Evolutionary conservation across 2,113 vertebrate species (phyloP).

Genomic region (Sander lucioperca): DNA sequence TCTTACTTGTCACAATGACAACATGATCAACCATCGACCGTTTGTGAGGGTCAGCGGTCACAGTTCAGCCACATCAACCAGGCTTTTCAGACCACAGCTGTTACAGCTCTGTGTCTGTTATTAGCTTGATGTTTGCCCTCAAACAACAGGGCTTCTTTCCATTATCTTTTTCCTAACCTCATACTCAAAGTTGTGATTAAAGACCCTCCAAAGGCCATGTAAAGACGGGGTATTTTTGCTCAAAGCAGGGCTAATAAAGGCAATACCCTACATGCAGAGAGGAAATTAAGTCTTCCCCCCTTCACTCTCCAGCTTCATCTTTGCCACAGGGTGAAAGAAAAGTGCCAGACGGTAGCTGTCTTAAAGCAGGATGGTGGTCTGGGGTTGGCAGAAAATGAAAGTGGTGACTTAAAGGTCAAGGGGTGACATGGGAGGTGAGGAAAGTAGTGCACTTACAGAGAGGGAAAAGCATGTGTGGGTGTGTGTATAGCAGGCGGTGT

Average conservation of each 20-base stretch:
- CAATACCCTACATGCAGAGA: not conserved
- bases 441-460: not conserved
- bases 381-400: conserved; percentile 14
- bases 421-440: conserved; percentile 12
- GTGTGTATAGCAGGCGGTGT: not conserved
- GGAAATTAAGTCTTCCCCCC: conserved; percentile 8
- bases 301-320: conserved; percentile 18
- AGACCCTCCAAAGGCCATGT: not conserved
- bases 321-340: conserved; percentile 7
- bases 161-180: conserved; percentile 7
- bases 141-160: conserved; percentile 25
- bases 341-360: conserved; percentile 39
- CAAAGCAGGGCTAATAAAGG: not conserved
- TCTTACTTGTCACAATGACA: conserved; percentile 46
- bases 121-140: conserved; percentile 44
- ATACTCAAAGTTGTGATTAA: not conserved
- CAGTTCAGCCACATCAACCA: conserved; percentile 19
- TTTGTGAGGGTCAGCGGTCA: conserved; percentile 41
- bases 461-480: conserved; percentile 10
- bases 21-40: conserved; percentile 25
- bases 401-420: conserved; percentile 46
- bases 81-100: conserved; percentile 41
- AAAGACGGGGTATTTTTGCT: conserved; percentile 1
- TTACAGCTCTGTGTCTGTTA: conserved; percentile 30
- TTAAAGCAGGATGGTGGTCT: conserved; percentile 30